Evolutionary conservation across 2,113 vertebrate species (phyloP), one percentile per base, ranked within the genome.

Genomic region (Tachuris rubrigastra): DNA sequence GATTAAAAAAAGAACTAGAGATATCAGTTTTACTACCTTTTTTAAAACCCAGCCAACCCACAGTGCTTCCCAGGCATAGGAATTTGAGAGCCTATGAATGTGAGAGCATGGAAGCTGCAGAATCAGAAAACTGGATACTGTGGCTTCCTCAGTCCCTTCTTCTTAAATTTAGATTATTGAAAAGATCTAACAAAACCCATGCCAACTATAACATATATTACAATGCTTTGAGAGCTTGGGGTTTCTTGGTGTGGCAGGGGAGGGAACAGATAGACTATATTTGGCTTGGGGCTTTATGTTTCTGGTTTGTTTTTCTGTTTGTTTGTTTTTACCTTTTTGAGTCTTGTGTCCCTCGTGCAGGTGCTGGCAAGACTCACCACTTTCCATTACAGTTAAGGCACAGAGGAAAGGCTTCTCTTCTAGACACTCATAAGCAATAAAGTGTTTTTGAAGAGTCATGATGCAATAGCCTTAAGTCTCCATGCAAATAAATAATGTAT

Each of bases 401-500:
- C 12, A 41, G 52, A 59, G 35, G 14, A 60, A 65, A 68, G 3
- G 14, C 14, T 73, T 28, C 42, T 39, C 3, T 52, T 58, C 42
- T 63, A 42, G 42, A 41, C 2, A 46, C 15, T 53, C 13, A 16
- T 11, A 44, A 69, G 15, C 23, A 47, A 60, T 58, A 58, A 8
- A 46, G 5, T 30, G 28, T 5, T 90, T 92, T 22, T 53, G 13
- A 89, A 55, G 21, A 66, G 12, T 41, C 33, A 31, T 4, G 17
- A 68, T 50, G 19, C 35, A 83, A 56, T 2, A 44, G 25, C 17
- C 21, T 46, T 33, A 67, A 56, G 28, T 44, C 21, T 46, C 60
- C 81, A 39, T 37, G 49, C 28, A 93, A 90, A 92, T 95, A 67
- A 95, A 89, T 89, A 82, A 87, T 47, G 20, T 55, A 95, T 80